Base-by-base conservation (phyloP, 2,888 invertebrate genomes). In the Smittia aterrima region DNA sequence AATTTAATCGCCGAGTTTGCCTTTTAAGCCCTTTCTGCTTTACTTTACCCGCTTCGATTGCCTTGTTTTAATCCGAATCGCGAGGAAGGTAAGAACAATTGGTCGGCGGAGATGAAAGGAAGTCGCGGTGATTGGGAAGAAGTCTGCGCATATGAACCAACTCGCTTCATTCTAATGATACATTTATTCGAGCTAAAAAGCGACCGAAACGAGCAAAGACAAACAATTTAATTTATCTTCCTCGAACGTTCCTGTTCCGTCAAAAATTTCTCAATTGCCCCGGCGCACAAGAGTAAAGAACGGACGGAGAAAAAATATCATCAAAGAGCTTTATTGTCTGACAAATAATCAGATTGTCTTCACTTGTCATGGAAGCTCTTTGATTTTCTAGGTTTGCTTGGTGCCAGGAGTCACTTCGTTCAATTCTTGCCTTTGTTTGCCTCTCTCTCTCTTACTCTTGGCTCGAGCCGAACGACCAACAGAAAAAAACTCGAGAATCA, bases 271-370 rank as follows among this genome's bases (percentile, higher is more conserved):
- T 53, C 58, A 22, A 27, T 66, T 66, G 25, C 32, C 13, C 24
- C 27, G 66, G 24, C 9, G 13, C 58, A 4, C 40, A 40, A 40
- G 20, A 9, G 22, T 40, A 18, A 38, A 66, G 20, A 40, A 66
- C 25, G 18, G 18, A 58, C n/a, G 7, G 53, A 4, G 11, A 13
- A 47, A 47, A 58, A 24, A 22, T 13, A 58, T 22, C 58, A 64
- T 64, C 27, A 64, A 64, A 64, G 64, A 64, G 64, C 64, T 64
- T 64, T 64, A 64, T 64, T 64, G 64, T 66, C 66, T 66, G 66
- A 66, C 66, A 66, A 66, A 66, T 66, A 66, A 66, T 66, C 66
- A 66, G 66, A 66, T 66, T 66, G 66, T 66, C 66, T 66, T 66
- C 66, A 66, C 66, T 66, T 66, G 40, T 66, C 66, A 66, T n/a